These are phyloP conservation scores for Haliaeetus albicilla DNA, from an alignment of 2,797 vertebrate species.

Conservation along the genomic window DNA sequence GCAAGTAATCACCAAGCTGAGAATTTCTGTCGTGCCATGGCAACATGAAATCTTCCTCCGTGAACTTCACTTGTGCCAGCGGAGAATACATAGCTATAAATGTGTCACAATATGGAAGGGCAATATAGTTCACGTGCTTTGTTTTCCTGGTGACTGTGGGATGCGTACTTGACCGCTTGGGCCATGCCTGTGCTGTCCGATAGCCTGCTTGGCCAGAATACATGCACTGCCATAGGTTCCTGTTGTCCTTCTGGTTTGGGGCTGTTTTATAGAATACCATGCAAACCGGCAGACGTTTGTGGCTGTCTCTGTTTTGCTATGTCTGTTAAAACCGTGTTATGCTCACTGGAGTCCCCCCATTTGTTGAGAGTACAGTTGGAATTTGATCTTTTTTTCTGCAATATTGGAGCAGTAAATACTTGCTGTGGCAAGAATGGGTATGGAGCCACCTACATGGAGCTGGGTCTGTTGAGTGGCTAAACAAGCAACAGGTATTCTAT, in stretches of 20 bases:
- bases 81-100: rapidly evolving
- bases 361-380: not conserved
- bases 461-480: not conserved
- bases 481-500: not conserved
- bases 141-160: not conserved
- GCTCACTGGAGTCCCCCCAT: too few species aligned
- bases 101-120: not conserved
- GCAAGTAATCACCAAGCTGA: not conserved
- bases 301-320: not conserved
- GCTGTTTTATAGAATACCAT: not conserved
- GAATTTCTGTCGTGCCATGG: not conserved
- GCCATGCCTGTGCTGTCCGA: not conserved
- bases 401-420: not conserved
- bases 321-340: not conserved
- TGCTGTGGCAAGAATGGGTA: not conserved
- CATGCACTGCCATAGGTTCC: not conserved
- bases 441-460: not conserved
- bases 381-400: not conserved
- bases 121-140: not conserved
- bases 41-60: not conserved
- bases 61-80: not conserved
- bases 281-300: not conserved
- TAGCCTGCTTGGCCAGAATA: not conserved
- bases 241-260: not conserved
- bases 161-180: not conserved